phyloP scores from a whole-genome alignment of 2,797 vertebrate genomes.

The Pitangus sulphuratus region DNA sequence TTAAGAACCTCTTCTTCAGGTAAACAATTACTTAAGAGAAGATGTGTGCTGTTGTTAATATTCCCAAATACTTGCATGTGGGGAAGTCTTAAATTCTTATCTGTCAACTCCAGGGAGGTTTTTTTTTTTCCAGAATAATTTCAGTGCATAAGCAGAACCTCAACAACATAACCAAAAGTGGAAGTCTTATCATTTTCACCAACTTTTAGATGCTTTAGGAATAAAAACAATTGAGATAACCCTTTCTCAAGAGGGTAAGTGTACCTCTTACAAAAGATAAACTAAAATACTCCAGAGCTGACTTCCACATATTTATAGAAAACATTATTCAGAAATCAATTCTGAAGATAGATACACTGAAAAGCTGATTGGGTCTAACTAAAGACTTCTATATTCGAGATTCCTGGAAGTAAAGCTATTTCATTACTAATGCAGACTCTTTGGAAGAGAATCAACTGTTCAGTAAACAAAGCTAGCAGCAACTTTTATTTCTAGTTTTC shows the following conservation, averaged over 20 bases:
- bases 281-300: neutral
- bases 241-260: neutral
- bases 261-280: neutral
- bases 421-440: neutral
- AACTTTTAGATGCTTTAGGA: neutral
- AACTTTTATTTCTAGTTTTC: neutral
- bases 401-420: neutral
- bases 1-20: neutral
- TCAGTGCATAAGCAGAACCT: neutral
- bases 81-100: neutral
- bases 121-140: accelerated
- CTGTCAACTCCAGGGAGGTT: neutral
- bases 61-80: neutral
- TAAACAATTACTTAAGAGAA: neutral
- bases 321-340: neutral
- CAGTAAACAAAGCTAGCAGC: neutral
- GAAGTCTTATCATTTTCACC: neutral
- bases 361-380: neutral
- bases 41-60: neutral
- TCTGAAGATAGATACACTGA: neutral
- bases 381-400: neutral
- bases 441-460: neutral
- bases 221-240: neutral
- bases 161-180: neutral
- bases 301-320: neutral